These are phyloP conservation scores for Pseudomyrmex pallidus DNA, from an alignment of 1,140 invertebrate genomes.

Conservation along the genomic window DNA sequence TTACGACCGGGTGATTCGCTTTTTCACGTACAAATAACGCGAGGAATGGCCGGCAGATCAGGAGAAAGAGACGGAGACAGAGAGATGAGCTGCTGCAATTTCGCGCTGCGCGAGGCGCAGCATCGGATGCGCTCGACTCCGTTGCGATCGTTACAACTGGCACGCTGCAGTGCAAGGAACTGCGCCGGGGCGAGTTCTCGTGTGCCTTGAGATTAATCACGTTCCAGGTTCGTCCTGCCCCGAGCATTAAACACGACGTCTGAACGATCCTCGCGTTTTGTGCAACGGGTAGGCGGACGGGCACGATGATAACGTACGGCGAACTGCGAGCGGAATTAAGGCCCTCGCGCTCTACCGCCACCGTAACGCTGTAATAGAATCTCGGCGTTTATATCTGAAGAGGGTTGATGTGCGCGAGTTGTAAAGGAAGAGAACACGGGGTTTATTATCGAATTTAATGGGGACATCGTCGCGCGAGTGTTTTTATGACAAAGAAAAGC, in stretches of 20 bases:
- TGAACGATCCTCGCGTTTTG: slow-evolving; percentile 69
- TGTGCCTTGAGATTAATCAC: slow-evolving; percentile 69
- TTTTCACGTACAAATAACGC: slow-evolving; percentile 45
- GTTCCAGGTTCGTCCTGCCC: slow-evolving; percentile 54
- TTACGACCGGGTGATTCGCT: slow-evolving; percentile 64
- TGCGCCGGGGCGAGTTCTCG: slow-evolving; percentile 48
- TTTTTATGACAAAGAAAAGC: slow-evolving; percentile 4
- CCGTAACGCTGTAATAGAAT: slow-evolving; percentile 54
- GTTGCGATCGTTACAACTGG: slow-evolving; percentile 68
- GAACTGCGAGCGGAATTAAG: slow-evolving; percentile 67
- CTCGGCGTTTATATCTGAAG: slow-evolving; percentile 52
- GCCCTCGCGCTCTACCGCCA: not conserved
- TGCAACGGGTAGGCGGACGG: slow-evolving; percentile 26
- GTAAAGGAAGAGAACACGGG: slow-evolving; percentile 7
- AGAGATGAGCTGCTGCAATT: slow-evolving; percentile 33
- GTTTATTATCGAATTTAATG: slow-evolving; percentile 49
- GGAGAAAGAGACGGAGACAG: not conserved
- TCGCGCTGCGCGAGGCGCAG: slow-evolving; percentile 29
- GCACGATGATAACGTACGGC: slow-evolving; percentile 68
- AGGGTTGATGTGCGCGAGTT: slow-evolving; percentile 30
- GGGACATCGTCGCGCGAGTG: not conserved
- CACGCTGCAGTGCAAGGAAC: slow-evolving; percentile 60
- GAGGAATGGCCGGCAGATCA: slow-evolving; percentile 8
- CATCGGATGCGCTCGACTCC: slow-evolving; percentile 62
- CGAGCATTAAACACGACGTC: slow-evolving; percentile 68